Evolutionary conservation across 2,888 invertebrate genomes (phyloP).

Genomic region (Chrysodeixis includens): DNA sequence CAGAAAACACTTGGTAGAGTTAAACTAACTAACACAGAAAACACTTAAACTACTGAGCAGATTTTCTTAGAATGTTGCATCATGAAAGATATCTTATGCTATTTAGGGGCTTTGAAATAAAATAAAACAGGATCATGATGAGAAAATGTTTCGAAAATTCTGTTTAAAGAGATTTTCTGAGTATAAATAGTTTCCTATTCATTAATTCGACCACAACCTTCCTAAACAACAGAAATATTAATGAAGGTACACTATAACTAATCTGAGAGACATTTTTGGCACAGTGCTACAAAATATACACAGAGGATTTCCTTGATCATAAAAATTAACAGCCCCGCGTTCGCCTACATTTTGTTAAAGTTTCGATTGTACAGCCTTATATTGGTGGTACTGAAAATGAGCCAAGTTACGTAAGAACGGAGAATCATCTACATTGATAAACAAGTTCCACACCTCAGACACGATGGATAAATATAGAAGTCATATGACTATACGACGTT

Average conservation of each 20-base stretch:
- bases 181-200: neutral
- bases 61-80: too few relatives aligned
- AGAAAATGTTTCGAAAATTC: neutral
- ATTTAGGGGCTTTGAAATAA: too few relatives aligned
- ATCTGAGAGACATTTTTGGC: conserved; percentile 5
- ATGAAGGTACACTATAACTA: conserved; percentile 3
- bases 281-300: neutral
- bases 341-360: conserved; percentile 4
- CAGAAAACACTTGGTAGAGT: too few relatives aligned
- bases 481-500: too few relatives aligned
- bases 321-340: conserved; percentile 5
- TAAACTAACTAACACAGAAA: too few relatives aligned
- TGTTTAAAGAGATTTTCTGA: neutral
- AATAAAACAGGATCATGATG: neutral
- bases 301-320: conserved; percentile 2
- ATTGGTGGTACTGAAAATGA: neutral
- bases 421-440: neutral
- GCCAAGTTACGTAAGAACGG: neutral
- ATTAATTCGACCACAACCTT: neutral
- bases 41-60: too few relatives aligned
- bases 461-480: neutral
- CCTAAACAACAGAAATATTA: neutral
- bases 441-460: neutral
- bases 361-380: conserved; percentile 2
- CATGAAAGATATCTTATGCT: too few relatives aligned